Conservation (phyloP, 2,888 invertebrate genomes). For the Sceliomorpha sp. region DNA sequence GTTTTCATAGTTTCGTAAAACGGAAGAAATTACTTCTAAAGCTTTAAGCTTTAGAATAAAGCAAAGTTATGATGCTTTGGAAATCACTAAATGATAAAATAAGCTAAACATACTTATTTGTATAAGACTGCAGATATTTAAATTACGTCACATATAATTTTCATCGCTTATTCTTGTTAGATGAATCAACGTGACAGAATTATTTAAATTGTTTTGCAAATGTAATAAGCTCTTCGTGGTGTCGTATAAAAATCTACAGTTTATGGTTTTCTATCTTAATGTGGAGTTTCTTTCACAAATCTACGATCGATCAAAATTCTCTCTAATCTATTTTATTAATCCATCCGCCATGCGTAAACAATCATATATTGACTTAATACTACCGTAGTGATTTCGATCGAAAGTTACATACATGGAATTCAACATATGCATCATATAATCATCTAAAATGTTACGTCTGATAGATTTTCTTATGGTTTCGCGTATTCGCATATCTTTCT, state of each 20-base stretch:
- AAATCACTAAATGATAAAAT: no score
- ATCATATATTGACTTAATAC: slow-evolving; percentile 1
- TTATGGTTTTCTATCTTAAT: slow-evolving; percentile 29
- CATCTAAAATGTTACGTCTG: no score
- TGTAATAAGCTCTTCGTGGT: slow-evolving; percentile 47
- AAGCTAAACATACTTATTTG: no score
- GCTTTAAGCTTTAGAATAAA: no score
- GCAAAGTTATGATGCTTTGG: no score
- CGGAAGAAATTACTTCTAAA: no score
- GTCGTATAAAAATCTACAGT: slow-evolving; percentile 52
- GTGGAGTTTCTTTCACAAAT: slow-evolving; percentile 30
- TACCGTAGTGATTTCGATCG: no score
- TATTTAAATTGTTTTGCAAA: slow-evolving; percentile 34
- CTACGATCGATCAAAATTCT: slow-evolving; percentile 25
- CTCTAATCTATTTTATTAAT: slow-evolving; percentile 32
- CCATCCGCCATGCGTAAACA: slow-evolving; percentile 22
- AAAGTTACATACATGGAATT: no score
- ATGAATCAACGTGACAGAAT: slow-evolving; percentile 9
- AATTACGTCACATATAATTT: slow-evolving; percentile 10
- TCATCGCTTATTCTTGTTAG: slow-evolving; percentile 3
- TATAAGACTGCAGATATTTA: neutral
- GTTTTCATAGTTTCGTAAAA: no score
- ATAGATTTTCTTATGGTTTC: no score
- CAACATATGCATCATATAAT: no score
- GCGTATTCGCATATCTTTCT: no score